These are phyloP conservation scores for Centrocercus urophasianus DNA, from an alignment of 2,113 vertebrate species.

Conservation along the genomic window DNA sequence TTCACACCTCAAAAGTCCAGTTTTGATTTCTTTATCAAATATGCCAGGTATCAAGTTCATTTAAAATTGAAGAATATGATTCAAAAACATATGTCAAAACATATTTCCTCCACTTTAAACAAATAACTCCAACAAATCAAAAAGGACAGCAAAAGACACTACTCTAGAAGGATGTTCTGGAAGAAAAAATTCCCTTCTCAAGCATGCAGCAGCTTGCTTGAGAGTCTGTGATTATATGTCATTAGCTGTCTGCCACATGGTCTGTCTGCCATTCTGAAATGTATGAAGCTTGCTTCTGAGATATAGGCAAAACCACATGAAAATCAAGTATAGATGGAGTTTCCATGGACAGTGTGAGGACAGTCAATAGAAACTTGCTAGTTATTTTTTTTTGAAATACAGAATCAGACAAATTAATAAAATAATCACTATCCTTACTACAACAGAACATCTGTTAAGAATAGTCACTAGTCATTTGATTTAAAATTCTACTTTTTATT, in stretches of 20 bases:
- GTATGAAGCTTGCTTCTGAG: neutral
- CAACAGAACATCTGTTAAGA: neutral
- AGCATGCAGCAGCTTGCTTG: neutral
- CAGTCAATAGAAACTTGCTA: neutral
- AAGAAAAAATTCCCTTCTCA: neutral
- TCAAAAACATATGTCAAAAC: neutral
- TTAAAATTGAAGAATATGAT: neutral
- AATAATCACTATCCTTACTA: neutral
- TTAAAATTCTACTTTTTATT: neutral
- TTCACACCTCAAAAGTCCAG: neutral
- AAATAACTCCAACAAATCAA: neutral
- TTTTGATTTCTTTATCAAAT: slow-evolving; percentile 5
- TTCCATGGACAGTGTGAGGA: neutral
- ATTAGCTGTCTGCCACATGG: neutral
- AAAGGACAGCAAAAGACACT: neutral
- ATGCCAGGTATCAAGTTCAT: neutral
- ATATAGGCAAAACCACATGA: slow-evolving; percentile 15
- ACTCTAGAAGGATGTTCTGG: neutral
- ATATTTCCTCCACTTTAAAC: neutral
- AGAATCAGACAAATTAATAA: neutral
- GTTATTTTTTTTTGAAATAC: neutral
- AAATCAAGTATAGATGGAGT: neutral
- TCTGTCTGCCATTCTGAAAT: neutral
- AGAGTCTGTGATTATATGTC: neutral
- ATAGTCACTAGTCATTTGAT: neutral